Percentiles rank a stretch among this genome's conserved stretches.
These are phyloP conservation scores for Bombus affinis DNA, from an alignment of 1,140 invertebrate species.

Conservation along the genomic window DNA sequence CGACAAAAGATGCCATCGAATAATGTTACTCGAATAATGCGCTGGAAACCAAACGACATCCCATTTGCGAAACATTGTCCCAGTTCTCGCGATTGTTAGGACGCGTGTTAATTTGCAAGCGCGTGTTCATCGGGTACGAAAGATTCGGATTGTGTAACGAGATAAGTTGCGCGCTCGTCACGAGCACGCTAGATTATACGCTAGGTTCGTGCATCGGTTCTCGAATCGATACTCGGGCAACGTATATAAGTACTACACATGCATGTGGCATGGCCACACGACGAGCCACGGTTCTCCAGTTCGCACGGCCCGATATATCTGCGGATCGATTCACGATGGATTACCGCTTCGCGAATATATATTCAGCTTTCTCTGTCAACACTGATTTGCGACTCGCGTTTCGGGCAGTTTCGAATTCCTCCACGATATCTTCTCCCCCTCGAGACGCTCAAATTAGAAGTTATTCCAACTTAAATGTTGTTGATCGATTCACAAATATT, in stretches of 20 bases:
- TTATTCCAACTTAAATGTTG: conserved; percentile 1
- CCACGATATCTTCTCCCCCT: neutral
- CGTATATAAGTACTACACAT: neutral
- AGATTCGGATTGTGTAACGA: conserved; percentile 66
- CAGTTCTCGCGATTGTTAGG: neutral
- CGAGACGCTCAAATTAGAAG: neutral
- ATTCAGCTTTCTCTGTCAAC: conserved; percentile 46
- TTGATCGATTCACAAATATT: neutral
- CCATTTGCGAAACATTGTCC: conserved; percentile 1
- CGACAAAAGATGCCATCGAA: neutral
- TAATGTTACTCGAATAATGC: neutral
- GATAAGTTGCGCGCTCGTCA: conserved; percentile 60
- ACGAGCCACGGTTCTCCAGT: conserved; percentile 52
- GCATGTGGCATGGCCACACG: conserved; percentile 5
- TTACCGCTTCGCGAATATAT: conserved; percentile 30
- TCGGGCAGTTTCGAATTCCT: conserved; percentile 16
- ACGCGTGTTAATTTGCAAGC: conserved; percentile 35
- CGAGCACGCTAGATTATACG: conserved; percentile 59
- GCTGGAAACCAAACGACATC: neutral
- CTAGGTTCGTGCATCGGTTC: conserved; percentile 57
- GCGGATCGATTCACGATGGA: conserved; percentile 42
- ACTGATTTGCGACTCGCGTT: conserved; percentile 31
- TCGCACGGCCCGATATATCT: conserved; percentile 46
- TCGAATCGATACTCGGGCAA: conserved; percentile 27
- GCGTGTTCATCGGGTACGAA: conserved; percentile 56